Evolutionary conservation across 2,888 invertebrate species (phyloP).

Genomic region (Microctonus aethiopoides): DNA sequence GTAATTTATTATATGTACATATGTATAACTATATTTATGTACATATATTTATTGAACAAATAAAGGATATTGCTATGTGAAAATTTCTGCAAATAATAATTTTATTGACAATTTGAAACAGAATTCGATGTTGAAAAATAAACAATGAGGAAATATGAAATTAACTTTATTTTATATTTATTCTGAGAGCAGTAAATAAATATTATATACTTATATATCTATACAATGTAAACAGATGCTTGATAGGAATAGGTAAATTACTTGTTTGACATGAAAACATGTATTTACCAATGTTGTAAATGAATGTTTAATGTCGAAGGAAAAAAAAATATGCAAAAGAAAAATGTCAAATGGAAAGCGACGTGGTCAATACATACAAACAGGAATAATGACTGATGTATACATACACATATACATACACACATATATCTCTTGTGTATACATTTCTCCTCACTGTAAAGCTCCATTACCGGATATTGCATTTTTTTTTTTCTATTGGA

Average conservation of each 20-base stretch:
- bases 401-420: not conserved
- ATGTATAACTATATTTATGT: not conserved
- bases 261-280: not conserved
- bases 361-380: not conserved
- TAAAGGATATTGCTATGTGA: not conserved
- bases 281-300: not conserved
- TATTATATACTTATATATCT: not conserved
- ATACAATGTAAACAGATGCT: constrained; percentile 19
- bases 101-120: not conserved
- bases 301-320: not conserved
- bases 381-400: constrained; percentile 2
- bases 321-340: not conserved
- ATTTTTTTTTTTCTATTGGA: constrained; percentile 3
- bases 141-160: no score
- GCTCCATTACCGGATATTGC: constrained; percentile 23
- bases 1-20: not conserved
- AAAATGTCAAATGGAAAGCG: not conserved
- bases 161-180: no score
- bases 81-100: not conserved
- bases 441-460: constrained; percentile 1
- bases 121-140: no score
- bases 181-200: no score
- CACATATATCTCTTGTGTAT: not conserved
- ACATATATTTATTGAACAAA: not conserved
- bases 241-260: no score